These are phyloP conservation scores for Xenentodon cancila DNA, from an alignment of 2,797 vertebrate species.

Conservation along the genomic window DNA sequence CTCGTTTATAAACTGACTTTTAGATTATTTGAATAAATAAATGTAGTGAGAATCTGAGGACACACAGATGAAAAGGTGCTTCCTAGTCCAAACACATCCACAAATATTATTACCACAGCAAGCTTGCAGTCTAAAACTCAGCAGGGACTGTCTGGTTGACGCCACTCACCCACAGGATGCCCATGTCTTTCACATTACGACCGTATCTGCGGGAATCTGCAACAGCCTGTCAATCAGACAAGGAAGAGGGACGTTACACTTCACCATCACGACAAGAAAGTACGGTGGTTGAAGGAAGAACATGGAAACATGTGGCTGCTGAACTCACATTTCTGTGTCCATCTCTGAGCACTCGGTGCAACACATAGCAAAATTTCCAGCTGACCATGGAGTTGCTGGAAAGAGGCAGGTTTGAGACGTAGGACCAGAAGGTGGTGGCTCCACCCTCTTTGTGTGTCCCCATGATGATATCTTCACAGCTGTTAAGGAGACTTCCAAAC, in stretches of 20 bases:
- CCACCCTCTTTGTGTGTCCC: conserved; percentile 94
- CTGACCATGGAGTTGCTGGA: conserved; percentile 94
- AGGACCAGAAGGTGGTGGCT: conserved; percentile 96
- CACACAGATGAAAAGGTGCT: too few species aligned
- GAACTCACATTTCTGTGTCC: conserved; percentile 85
- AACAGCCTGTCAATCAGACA: conserved; percentile 80
- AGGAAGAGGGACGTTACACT: neutral
- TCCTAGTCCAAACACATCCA: too few species aligned
- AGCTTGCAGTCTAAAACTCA: too few species aligned
- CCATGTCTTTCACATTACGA: conserved; percentile 88
- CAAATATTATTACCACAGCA: too few species aligned
- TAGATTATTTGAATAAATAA: too few species aligned
- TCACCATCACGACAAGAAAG: neutral
- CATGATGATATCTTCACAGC: conserved; percentile 86
- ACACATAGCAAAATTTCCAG: conserved; percentile 98
- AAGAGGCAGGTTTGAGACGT: conserved; percentile 89
- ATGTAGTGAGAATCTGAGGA: too few species aligned
- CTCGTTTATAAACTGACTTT: too few species aligned
- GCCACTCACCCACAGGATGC: conserved; percentile 90
- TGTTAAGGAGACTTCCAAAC: conserved; percentile 81
- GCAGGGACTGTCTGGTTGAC: too few species aligned
- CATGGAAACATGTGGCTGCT: neutral
- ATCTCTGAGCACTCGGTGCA: conserved; percentile 93
- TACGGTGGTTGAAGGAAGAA: accelerated
- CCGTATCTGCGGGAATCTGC: conserved; percentile 89